These are phyloP conservation scores for Pavo muticus DNA, from an alignment of 2,113 vertebrate species.

Conservation along the genomic window DNA sequence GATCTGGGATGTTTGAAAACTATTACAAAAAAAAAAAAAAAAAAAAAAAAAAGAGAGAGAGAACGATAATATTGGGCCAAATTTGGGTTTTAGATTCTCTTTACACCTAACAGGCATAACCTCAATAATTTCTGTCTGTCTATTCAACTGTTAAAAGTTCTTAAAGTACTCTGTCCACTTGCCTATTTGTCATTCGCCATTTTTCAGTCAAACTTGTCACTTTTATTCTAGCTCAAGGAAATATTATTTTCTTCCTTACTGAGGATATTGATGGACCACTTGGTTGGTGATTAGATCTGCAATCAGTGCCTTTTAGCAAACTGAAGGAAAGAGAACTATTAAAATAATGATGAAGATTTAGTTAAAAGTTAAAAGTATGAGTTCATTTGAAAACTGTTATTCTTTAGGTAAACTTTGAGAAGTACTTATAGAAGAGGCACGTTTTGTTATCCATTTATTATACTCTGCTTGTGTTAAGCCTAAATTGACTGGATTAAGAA, in stretches of 20 bases:
- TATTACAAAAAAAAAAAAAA: not conserved
- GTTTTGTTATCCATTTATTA: not conserved
- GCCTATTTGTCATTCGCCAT: not conserved
- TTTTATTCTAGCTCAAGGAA: not conserved
- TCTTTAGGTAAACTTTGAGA: constrained; percentile 4
- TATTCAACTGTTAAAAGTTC: not conserved
- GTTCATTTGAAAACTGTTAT: not conserved
- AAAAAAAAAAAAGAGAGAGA: not conserved
- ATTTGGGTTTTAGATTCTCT: not conserved
- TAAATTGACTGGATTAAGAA: not conserved
- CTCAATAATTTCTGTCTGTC: not conserved
- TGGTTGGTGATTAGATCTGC: not conserved
- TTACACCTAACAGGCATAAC: not conserved
- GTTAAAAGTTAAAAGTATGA: not conserved
- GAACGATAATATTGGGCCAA: not conserved
- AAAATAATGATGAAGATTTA: not conserved
- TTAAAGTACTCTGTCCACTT: not conserved
- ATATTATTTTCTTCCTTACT: not conserved
- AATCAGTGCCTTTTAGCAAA: not conserved
- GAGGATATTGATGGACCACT: not conserved
- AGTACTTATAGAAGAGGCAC: not conserved
- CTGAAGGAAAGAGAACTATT: not conserved
- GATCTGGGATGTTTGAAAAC: not conserved
- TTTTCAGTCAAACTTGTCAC: not conserved
- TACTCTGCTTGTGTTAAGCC: not conserved